phyloP scores from a whole-genome alignment of 2,797 vertebrate species.

The Rachycentron canadum region DNA sequence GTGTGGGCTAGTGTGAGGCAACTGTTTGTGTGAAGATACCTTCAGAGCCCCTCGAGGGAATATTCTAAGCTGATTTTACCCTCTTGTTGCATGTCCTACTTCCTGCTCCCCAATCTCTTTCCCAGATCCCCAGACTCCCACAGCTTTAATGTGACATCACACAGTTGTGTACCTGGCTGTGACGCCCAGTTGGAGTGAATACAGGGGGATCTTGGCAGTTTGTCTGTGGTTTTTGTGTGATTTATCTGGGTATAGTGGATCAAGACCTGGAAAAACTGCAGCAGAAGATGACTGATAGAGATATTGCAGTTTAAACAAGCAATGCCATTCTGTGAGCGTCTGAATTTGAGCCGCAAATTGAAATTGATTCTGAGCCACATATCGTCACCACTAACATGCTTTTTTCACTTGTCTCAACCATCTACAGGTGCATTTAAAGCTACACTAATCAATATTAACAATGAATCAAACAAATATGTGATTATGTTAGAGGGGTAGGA shows the following conservation, averaged over 20 bases:
- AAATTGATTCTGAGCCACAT: not conserved
- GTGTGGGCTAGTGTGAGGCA: constrained; percentile 49
- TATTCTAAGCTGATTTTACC: constrained; percentile 68
- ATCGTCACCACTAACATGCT: not conserved
- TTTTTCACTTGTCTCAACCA: not conserved
- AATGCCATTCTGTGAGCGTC: not conserved
- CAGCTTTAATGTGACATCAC: constrained; percentile 75
- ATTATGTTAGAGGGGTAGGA: not conserved
- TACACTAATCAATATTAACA: not conserved
- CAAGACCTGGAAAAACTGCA: constrained; percentile 28
- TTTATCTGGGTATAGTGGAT: constrained; percentile 38
- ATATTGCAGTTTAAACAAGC: constrained; percentile 15
- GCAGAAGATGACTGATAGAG: constrained; percentile 28
- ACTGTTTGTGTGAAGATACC: constrained; percentile 62
- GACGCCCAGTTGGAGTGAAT: constrained; percentile 56
- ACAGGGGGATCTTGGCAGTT: constrained; percentile 54
- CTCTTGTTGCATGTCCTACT: constrained; percentile 71
- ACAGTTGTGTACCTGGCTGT: constrained; percentile 66
- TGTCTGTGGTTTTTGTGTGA: constrained; percentile 45
- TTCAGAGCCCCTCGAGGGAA: constrained; percentile 62
- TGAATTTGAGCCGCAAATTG: constrained; percentile 5
- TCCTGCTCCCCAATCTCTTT: constrained; percentile 56
- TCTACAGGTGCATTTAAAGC: not conserved
- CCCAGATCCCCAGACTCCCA: constrained; percentile 63
- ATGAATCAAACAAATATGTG: not conserved